Percentiles rank a stretch among this genome's conserved stretches.
Conservation (phyloP, 2,888 invertebrate genomes). For the Volucella inanis region DNA sequence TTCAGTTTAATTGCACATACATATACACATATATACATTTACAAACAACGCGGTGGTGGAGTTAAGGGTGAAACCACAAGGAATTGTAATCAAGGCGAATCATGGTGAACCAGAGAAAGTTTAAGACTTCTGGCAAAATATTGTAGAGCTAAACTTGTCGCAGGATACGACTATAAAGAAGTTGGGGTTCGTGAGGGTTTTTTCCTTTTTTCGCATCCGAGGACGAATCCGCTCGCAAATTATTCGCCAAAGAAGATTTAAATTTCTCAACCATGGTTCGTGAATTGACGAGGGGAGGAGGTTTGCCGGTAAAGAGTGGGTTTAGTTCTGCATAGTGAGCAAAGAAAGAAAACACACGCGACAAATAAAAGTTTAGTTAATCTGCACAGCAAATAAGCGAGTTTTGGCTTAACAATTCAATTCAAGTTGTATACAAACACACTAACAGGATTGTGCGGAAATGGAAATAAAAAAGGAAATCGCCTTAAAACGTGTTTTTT, state of each 20-base stretch:
- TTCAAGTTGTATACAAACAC: background rate
- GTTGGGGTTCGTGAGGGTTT: background rate
- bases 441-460: no score
- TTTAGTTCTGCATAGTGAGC: no score
- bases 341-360: no score
- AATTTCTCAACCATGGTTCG: conserved; percentile 39
- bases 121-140: conserved; percentile 51
- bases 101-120: conserved; percentile 55
- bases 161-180: background rate
- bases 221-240: conserved; percentile 29
- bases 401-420: conserved; percentile 11
- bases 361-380: conserved; percentile 21
- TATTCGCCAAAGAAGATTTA: conserved; percentile 35
- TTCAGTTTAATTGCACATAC: conserved; percentile 49
- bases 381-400: background rate
- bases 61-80: conserved; percentile 31
- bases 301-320: background rate
- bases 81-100: conserved; percentile 64
- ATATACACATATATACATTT: background rate
- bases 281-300: background rate
- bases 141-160: background rate
- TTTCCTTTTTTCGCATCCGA: conserved; percentile 5
- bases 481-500: no score
- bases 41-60: background rate
- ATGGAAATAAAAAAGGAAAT: no score